phyloP scores from a whole-genome alignment of 2,113 vertebrate genomes.

The Antigone vipio region DNA sequence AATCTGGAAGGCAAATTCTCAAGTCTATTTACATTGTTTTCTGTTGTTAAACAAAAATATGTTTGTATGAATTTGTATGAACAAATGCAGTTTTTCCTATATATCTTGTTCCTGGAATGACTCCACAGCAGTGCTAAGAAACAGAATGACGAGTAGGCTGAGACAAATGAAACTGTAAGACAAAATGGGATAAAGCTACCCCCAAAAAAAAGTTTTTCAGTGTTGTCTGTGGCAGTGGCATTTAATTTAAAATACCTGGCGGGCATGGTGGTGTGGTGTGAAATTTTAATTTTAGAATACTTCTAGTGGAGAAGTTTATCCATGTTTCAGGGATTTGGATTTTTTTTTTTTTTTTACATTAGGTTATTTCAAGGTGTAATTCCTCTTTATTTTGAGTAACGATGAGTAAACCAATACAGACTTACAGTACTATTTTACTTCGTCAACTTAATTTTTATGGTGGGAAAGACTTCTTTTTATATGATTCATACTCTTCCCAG shows the following conservation, averaged over 20 bases:
- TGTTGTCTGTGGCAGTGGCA: not conserved
- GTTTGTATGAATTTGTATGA: not conserved
- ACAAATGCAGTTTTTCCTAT: not conserved
- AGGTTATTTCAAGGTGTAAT: not conserved
- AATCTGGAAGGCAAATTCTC: not conserved
- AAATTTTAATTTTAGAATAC: not conserved
- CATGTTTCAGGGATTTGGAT: not conserved
- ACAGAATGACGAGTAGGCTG: not conserved
- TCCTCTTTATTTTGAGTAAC: not conserved
- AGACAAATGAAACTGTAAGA: not conserved
- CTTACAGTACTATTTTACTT: not conserved
- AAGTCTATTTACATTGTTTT: not conserved
- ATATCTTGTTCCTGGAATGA: not conserved
- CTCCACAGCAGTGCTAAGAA: not conserved
- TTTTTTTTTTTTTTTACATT: not conserved
- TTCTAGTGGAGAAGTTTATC: not conserved
- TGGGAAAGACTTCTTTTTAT: not conserved
- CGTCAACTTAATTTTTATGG: not conserved
- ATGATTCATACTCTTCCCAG: not conserved
- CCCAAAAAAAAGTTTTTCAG: not conserved
- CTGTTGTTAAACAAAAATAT: not conserved
- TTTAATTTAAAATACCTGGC: not conserved
- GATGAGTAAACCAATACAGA: not conserved
- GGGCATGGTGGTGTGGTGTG: not conserved
- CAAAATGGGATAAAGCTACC: not conserved